These are phyloP conservation scores for Esox lucius DNA, from an alignment of 2,797 vertebrate species.

Conservation along the genomic window DNA sequence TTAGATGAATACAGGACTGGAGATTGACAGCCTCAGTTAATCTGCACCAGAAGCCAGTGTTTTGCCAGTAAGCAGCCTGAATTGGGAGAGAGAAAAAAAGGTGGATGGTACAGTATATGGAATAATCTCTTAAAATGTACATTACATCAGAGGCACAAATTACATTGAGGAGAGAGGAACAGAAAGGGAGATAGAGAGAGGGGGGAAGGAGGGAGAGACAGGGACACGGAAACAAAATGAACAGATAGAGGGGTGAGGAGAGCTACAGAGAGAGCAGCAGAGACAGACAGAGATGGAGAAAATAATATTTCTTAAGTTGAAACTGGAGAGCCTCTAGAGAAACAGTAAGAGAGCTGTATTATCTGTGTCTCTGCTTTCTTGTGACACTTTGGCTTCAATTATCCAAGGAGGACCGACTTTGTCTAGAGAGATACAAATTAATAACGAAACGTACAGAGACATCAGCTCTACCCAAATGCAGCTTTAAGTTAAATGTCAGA, in stretches of 20 bases:
- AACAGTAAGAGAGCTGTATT: constrained; percentile 39
- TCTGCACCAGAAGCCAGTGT: constrained; percentile 30
- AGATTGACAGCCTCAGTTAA: not conserved
- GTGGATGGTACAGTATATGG: not conserved
- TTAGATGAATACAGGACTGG: no score
- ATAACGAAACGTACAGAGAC: constrained; percentile 28
- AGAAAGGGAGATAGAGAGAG: not conserved
- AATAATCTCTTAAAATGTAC: constrained; percentile 6
- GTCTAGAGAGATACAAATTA: constrained; percentile 20
- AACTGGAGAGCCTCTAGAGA: constrained; percentile 24
- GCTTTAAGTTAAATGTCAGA: not conserved
- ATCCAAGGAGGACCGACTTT: constrained; percentile 34
- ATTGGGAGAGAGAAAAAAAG: not conserved
- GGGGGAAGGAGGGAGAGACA: no score
- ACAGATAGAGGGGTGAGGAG: constrained; percentile 5
- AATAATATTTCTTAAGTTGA: constrained; percentile 29
- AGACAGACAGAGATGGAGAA: not conserved
- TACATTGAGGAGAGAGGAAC: not conserved
- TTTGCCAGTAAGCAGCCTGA: constrained; percentile 39
- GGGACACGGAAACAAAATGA: not conserved
- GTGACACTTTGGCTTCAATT: constrained; percentile 43
- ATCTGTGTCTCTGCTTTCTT: constrained; percentile 30
- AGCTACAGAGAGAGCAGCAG: constrained; percentile 16
- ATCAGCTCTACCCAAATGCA: constrained; percentile 22
- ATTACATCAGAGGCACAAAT: not conserved